These are phyloP conservation scores for Willisornis vidua DNA, from an alignment of 2,113 vertebrate genomes.

Conservation along the genomic window DNA sequence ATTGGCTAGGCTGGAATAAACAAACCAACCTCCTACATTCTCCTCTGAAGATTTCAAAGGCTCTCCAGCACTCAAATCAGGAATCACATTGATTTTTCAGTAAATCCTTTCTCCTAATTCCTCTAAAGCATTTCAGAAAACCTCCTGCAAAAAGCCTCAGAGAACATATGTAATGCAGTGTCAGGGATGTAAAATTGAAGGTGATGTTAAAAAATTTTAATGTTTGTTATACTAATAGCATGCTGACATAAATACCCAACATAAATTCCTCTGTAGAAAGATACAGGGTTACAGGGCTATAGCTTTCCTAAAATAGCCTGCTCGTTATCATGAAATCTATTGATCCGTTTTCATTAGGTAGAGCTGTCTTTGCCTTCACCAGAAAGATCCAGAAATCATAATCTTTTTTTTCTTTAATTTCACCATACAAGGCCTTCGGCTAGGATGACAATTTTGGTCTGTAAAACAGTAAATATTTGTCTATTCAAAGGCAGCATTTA, in stretches of 20 bases:
- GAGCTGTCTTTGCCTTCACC: not conserved
- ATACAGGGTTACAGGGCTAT: not conserved
- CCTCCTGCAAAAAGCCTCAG: not conserved
- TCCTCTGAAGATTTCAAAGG: constrained; percentile 38
- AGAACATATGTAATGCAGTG: not conserved
- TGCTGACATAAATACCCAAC: not conserved
- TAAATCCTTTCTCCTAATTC: constrained; percentile 37
- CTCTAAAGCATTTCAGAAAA: constrained; percentile 17
- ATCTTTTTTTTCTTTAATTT: constrained; percentile 66
- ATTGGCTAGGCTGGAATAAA: constrained; percentile 11
- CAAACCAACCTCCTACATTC: not conserved
- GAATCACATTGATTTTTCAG: constrained; percentile 48
- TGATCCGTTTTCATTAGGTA: constrained; percentile 37
- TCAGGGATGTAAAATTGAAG: not conserved
- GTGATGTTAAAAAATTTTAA: not conserved
- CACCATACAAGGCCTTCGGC: constrained; percentile 69
- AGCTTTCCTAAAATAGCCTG: constrained; percentile 6
- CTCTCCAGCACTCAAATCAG: not conserved
- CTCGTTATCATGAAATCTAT: constrained; percentile 29
- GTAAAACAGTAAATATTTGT: constrained; percentile 80
- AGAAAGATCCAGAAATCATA: constrained; percentile 59
- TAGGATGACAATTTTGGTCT: constrained; percentile 72
- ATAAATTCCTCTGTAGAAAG: not conserved
- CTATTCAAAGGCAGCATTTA: constrained; percentile 80
- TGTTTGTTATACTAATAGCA: not conserved